These are phyloP conservation scores for Schizotus pectinicornis DNA, from an alignment of 2,888 invertebrate species.

Conservation along the genomic window DNA sequence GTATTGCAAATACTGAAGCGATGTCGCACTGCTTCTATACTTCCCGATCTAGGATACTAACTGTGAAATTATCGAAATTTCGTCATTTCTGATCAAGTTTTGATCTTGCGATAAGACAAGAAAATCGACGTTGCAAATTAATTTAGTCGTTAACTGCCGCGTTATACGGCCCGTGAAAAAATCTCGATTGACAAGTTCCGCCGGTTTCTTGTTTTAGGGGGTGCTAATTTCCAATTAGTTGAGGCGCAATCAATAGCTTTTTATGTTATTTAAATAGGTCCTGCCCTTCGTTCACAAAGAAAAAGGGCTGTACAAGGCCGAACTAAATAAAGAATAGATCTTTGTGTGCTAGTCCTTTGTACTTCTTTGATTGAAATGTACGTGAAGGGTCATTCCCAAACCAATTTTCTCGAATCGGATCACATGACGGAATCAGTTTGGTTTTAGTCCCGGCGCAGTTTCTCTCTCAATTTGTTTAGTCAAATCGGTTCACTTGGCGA, in stretches of 20 bases:
- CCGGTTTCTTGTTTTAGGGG: constrained; percentile 1
- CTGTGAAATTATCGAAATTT: too few species aligned
- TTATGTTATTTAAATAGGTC: constrained; percentile 11
- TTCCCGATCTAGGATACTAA: too few species aligned
- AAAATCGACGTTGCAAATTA: too few species aligned
- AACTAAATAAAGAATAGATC: constrained; percentile 26
- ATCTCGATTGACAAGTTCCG: background rate
- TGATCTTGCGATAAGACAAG: too few species aligned
- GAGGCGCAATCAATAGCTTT: background rate
- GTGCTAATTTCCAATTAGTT: constrained; percentile 6
- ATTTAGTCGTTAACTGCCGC: too few species aligned
- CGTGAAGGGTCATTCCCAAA: constrained; percentile 21
- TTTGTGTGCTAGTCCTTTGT: constrained; percentile 23
- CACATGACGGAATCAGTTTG: constrained; percentile 12
- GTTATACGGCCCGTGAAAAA: too few species aligned
- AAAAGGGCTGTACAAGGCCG: constrained; percentile 15
- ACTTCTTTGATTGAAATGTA: constrained; percentile 25
- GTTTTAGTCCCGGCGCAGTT: background rate
- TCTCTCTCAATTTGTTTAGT: background rate
- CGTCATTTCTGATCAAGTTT: too few species aligned
- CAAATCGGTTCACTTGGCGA: background rate
- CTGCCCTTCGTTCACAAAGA: constrained; percentile 12
- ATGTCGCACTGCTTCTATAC: too few species aligned
- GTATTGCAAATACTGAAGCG: too few species aligned
- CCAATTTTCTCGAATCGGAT: constrained; percentile 17